Conservation (phyloP, 2,797 vertebrate species). For the Pelodytes ibericus region DNA sequence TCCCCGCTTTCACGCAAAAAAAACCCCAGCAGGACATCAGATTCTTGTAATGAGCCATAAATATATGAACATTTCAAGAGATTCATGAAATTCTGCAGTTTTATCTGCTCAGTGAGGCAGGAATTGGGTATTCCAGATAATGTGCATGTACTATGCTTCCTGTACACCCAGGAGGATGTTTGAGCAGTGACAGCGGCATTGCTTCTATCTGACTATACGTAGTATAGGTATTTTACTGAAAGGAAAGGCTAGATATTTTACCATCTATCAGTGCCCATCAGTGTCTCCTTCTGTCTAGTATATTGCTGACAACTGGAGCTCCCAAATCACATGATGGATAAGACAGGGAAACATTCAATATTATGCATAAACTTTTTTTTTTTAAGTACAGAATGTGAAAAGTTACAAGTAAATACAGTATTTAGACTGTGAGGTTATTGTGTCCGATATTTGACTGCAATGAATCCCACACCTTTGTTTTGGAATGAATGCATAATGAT, state of each 20-base stretch:
- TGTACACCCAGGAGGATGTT: conserved; percentile 9
- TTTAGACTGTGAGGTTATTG: no score
- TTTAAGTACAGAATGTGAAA: neutral
- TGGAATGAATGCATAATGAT: no score
- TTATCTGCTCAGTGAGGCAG: conserved; percentile 38
- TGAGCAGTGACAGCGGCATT: conserved; percentile 26
- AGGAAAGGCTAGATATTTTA: conserved; percentile 19
- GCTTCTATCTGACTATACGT: conserved; percentile 23
- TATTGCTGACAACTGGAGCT: neutral
- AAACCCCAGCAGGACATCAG: conserved; percentile 47
- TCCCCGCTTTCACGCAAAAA: conserved; percentile 17
- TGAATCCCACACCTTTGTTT: no score
- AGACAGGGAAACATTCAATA: neutral
- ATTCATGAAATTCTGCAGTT: conserved; percentile 32
- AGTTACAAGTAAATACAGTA: neutral
- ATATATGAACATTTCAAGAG: conserved; percentile 46
- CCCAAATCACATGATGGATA: neutral
- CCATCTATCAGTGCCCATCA: conserved; percentile 16
- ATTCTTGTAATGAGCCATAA: conserved; percentile 49
- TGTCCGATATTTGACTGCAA: no score
- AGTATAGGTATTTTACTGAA: conserved; percentile 12
- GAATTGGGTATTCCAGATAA: conserved; percentile 19
- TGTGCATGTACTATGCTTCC: conserved; percentile 13
- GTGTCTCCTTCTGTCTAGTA: conserved; percentile 3
- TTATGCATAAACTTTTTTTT: conserved; percentile 1